A percentile compares a stretch with the other conserved stretches of the same genome.
Evolutionary conservation across 2,888 invertebrate species (phyloP).

Genomic region (Barypeithes pellucidus): DNA sequence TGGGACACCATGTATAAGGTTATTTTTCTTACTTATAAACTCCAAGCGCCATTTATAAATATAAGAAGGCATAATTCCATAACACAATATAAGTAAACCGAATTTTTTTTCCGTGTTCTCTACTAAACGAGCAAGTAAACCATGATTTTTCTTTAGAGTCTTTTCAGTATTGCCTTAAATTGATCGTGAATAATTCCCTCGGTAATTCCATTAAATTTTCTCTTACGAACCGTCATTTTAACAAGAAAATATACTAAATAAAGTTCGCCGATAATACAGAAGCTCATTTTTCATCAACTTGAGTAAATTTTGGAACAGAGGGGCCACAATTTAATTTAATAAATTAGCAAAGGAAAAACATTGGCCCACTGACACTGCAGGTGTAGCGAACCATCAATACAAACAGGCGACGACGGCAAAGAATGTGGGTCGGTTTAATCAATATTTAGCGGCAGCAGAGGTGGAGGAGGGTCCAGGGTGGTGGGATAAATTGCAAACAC

Average conservation of each 20-base stretch:
- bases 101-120: too few relatives aligned
- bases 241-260: background rate
- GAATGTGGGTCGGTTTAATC: constrained; percentile 53
- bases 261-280: constrained; percentile 6
- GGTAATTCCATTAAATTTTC: too few relatives aligned
- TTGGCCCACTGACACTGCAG: constrained; percentile 54
- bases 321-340: constrained; percentile 44
- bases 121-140: too few relatives aligned
- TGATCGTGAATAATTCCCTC: too few relatives aligned
- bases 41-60: too few relatives aligned
- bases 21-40: too few relatives aligned
- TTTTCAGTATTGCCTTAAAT: too few relatives aligned
- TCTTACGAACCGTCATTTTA: background rate
- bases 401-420: constrained; percentile 48
- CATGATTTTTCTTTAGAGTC: too few relatives aligned
- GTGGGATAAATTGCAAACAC: constrained; percentile 12
- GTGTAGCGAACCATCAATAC: constrained; percentile 51
- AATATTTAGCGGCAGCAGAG: constrained; percentile 47
- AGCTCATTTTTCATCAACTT: constrained; percentile 41
- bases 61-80: too few relatives aligned
- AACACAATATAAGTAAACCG: too few relatives aligned
- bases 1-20: too few relatives aligned
- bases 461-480: constrained; percentile 20
- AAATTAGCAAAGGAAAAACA: constrained; percentile 48
- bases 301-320: constrained; percentile 36